Percentiles rank a stretch among this genome's conserved stretches.
Conservation (phyloP, 1,140 invertebrate species). For the Cherax quadricarinatus region DNA sequence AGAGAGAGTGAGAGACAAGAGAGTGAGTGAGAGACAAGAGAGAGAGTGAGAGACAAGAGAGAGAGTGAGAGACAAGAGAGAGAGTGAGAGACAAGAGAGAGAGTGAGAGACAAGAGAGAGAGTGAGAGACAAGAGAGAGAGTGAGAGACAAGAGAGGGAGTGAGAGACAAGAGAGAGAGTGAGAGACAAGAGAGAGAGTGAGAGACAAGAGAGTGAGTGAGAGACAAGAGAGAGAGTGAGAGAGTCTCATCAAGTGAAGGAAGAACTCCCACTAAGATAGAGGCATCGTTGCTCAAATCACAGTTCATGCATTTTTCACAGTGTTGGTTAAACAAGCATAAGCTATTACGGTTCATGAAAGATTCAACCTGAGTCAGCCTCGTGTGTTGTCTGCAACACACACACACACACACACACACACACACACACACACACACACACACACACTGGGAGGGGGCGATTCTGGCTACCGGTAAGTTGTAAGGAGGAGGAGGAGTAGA, state of each 20-base stretch:
- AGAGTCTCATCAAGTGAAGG: not conserved
- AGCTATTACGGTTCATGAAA: conserved; percentile 66
- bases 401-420: conserved; percentile 16
- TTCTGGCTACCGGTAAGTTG: not conserved
- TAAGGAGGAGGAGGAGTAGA: no score
- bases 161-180: conserved; percentile 19
- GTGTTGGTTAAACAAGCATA: conserved; percentile 69
- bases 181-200: not conserved
- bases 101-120: not conserved
- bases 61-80: not conserved
- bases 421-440: conserved; percentile 26
- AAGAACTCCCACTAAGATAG: no score
- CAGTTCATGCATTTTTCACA: conserved; percentile 66
- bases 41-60: no score
- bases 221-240: not conserved
- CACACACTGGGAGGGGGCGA: not conserved
- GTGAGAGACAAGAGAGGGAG: not conserved
- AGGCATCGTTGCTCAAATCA: conserved; percentile 64
- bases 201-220: not conserved
- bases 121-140: no score
- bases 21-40: no score
- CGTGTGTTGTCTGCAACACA: not conserved
- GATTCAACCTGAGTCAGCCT: conserved; percentile 53
- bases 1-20: not conserved
- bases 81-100: not conserved